phyloP scores from a whole-genome alignment of 2,113 vertebrate genomes.

The Ovis aries region ARS-UI_Ramb_v3.0 NC_056073.1:1321001-1321500 shows the following conservation, averaged over 20 bases:
- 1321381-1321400: not conserved
- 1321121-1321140: not conserved
- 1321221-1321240: not conserved
- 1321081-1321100: not conserved
- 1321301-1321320: not conserved
- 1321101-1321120: not conserved
- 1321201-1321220: not conserved
- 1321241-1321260: not conserved
- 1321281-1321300: not conserved
- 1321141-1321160: not conserved
- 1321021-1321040: fast-evolving
- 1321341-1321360: not conserved
- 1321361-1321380: not conserved
- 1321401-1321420: not conserved
- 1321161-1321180: too few species aligned
- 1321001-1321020: not conserved
- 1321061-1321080: not conserved
- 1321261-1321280: not conserved
- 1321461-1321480: not conserved
- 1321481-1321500: not conserved
- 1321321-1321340: not conserved
- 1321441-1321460: not conserved
- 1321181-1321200: not conserved
- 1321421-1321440: not conserved
- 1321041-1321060: not conserved